A percentile compares a stretch with the other conserved stretches of the same genome.
These are phyloP conservation scores for Sipha flava DNA, from an alignment of 1,140 invertebrate genomes.

Conservation along the genomic window DNA sequence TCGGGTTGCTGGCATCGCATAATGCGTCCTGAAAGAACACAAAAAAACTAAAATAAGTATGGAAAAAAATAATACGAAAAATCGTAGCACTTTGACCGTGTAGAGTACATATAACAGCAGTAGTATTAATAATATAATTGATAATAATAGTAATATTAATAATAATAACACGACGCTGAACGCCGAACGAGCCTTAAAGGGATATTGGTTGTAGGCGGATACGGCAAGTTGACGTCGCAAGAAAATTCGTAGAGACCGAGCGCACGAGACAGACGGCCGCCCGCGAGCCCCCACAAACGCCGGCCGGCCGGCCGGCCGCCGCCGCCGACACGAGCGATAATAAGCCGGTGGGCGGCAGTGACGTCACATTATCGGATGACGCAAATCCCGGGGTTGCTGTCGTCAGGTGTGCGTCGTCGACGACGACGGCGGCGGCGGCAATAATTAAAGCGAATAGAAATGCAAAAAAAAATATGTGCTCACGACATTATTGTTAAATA, in stretches of 20 bases:
- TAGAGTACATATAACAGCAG: not conserved
- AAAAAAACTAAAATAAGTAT: not conserved
- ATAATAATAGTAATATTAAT: not conserved
- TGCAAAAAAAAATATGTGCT: no score
- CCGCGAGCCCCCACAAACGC: not conserved
- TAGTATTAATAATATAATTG: not conserved
- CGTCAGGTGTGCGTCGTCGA: not conserved
- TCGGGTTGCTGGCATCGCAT: conserved; percentile 38
- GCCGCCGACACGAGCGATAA: not conserved
- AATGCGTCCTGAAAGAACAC: not conserved
- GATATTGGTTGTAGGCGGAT: no score
- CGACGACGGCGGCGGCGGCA: not conserved
- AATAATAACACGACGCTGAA: not conserved
- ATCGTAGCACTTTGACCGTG: not conserved
- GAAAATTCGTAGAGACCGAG: not conserved
- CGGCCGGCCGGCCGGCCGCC: not conserved
- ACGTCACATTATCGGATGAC: not conserved
- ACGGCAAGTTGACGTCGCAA: no score
- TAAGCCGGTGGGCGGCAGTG: not conserved
- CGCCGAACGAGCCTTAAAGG: no score
- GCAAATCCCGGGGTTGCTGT: not conserved
- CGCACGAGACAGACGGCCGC: not conserved
- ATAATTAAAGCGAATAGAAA: not conserved
- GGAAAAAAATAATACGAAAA: not conserved
- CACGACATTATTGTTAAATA: no score